Percentiles rank a stretch among this genome's conserved stretches.
phyloP scores from a whole-genome alignment of 2,797 vertebrate genomes.

The Periparus ater region DNA sequence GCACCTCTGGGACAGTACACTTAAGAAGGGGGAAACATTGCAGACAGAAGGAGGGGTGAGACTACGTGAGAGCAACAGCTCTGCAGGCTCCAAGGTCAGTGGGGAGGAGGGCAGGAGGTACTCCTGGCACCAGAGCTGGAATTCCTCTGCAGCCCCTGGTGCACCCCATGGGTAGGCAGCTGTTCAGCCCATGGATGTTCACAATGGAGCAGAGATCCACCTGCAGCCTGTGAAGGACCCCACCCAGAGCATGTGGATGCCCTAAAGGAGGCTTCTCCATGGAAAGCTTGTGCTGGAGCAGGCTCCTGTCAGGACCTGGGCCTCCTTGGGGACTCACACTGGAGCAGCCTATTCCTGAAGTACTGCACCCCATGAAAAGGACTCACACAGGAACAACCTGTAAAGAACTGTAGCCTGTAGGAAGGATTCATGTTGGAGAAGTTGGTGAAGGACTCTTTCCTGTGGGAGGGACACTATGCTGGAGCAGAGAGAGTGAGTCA shows the following conservation, averaged over 20 bases:
- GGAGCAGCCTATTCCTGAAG: not conserved
- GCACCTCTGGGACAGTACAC: not conserved
- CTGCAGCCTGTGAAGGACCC: not conserved
- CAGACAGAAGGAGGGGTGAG: not conserved
- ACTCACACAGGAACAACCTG: not conserved
- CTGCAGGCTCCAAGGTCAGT: not conserved
- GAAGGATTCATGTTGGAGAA: not conserved
- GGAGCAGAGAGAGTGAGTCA: not conserved
- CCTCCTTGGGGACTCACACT: rapidly evolving
- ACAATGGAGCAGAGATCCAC: no score
- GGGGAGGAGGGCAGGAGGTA: not conserved
- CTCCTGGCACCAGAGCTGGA: rapidly evolving
- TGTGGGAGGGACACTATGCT: not conserved
- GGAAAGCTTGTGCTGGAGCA: not conserved
- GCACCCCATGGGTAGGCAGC: not conserved
- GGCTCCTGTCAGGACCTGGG: not conserved
- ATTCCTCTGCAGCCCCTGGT: not conserved
- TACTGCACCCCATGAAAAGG: not conserved
- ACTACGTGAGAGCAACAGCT: rapidly evolving
- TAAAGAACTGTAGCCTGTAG: not conserved
- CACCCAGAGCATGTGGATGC: not conserved
- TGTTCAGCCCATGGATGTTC: not conserved
- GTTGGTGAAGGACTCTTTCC: not conserved
- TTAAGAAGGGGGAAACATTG: not conserved
- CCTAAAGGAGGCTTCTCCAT: not conserved